Percentiles rank a stretch among this genome's conserved stretches.
phyloP scores from a whole-genome alignment of 2,888 invertebrate species.

The Desoria tigrina region DNA sequence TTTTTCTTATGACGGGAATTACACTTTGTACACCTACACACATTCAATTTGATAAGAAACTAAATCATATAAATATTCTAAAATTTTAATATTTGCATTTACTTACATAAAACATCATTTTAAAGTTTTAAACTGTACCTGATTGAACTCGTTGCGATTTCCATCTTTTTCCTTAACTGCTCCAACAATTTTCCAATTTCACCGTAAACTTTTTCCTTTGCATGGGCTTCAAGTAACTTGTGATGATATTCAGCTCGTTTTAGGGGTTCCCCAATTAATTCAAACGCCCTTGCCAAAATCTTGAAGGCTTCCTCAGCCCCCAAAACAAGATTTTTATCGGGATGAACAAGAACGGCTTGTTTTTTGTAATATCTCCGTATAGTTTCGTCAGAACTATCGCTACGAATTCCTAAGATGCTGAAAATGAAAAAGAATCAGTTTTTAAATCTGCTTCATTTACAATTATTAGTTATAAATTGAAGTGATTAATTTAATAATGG shows the following conservation, averaged over 20 bases:
- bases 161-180: constrained; percentile 89
- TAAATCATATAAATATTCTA: neutral
- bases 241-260: constrained; percentile 73
- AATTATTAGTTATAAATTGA: neutral
- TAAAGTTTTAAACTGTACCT: constrained; percentile 57
- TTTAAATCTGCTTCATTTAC: neutral
- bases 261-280: constrained; percentile 80
- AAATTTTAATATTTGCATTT: constrained; percentile 12
- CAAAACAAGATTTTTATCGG: constrained; percentile 92
- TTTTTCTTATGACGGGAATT: constrained; percentile 85
- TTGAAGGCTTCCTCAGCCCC: constrained; percentile 96
- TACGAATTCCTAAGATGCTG: constrained; percentile 83
- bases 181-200: constrained; percentile 83
- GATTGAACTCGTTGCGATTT: constrained; percentile 90
- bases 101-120: no score
- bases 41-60: neutral
- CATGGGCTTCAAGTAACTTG: constrained; percentile 71
- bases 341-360: constrained; percentile 92
- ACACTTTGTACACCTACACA: constrained; percentile 83
- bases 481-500: neutral
- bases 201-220: constrained; percentile 83
- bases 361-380: constrained; percentile 91
- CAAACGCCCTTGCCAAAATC: constrained; percentile 91
- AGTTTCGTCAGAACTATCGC: constrained; percentile 86
- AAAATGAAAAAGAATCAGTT: constrained; percentile 34